Base-by-base conservation (phyloP, 2,113 vertebrate genomes). In the Chrysemys picta region DNA sequence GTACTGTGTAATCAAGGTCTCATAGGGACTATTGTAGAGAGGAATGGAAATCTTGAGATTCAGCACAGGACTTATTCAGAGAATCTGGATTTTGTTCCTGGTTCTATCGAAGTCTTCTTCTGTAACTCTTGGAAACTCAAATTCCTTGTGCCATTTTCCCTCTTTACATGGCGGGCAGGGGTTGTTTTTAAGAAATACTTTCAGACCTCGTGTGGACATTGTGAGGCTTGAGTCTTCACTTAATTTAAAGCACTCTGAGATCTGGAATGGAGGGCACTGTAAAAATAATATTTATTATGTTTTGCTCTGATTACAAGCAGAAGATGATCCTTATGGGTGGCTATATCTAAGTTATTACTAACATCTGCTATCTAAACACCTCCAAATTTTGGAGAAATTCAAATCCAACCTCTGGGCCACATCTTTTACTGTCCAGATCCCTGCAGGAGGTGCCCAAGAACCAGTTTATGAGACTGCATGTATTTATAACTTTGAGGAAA, bases 181-280 rank as follows among this genome's bases (percentile, higher is more conserved):
- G 88, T 95, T 90, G 80, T 80, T 94, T 91, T 90, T 31, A 31
- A 82, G 80, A 93, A 93, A 42, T 50, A 27, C 56, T 93, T 91
- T 93, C 52, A 56, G 88, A 90, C 49, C 49, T 95, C 62, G 17
- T 38, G 22, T 95, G 85, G 81, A 90, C 85, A 50, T 57, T 83
- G 11, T 47, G 50, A 94, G 57, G 84, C 79, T 94, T 93, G 95
- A 81, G n/a, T 75, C 3, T 95, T 65, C 96, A 92, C 87, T 12
- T 1, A 22, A 62, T 86, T 0, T 80, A 0, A 0, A 87, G 42
- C 31, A 2, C 82, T 81, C 72, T 38, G 47, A 75, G 47, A 56
- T 78, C 52, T n/a, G 38, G 31, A 42, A 13, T 45, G 50, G 87
- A 53, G 56, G 80, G 25, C 75, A 49, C 69, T 92, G 89, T 47